phyloP scores from a whole-genome alignment of 2,113 vertebrate species.

The Rynchops niger region DNA sequence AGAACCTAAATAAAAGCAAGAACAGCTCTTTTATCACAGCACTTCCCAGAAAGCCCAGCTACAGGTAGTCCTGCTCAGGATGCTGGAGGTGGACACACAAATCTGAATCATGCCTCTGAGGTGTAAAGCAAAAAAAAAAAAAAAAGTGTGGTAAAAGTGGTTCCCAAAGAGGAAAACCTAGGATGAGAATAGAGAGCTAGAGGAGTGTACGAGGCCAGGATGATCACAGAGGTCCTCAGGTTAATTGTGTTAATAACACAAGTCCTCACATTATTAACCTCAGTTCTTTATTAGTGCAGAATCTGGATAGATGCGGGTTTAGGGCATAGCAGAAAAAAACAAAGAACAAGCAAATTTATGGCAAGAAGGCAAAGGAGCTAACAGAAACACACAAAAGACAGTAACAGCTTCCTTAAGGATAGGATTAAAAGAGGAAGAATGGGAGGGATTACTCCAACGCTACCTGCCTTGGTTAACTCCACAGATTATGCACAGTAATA shows the following conservation, averaged over 20 bases:
- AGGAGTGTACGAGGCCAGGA: not conserved
- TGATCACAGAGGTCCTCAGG: not conserved
- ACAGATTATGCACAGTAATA: not conserved
- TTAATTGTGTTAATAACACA: not conserved
- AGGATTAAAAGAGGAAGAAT: not conserved
- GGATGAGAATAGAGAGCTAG: not conserved
- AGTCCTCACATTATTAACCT: too few species aligned
- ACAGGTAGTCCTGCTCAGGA: not conserved
- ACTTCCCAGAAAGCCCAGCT: not conserved
- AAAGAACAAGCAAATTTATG: not conserved
- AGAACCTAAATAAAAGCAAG: not conserved
- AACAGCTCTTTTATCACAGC: not conserved
- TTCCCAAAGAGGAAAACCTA: not conserved
- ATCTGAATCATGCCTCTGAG: not conserved
- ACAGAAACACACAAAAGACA: not conserved
- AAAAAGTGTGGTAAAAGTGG: not conserved
- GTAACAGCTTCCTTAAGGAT: not conserved
- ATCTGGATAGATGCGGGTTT: not conserved
- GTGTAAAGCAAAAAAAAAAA: not conserved
- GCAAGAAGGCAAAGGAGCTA: not conserved
- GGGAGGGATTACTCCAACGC: not conserved
- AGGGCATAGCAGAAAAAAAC: not conserved
- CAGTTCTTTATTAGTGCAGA: not conserved
- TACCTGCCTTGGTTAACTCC: not conserved
- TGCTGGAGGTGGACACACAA: not conserved